Evolutionary conservation across 2,113 vertebrate species (phyloP).

Genomic region (Cololabis saira): DNA sequence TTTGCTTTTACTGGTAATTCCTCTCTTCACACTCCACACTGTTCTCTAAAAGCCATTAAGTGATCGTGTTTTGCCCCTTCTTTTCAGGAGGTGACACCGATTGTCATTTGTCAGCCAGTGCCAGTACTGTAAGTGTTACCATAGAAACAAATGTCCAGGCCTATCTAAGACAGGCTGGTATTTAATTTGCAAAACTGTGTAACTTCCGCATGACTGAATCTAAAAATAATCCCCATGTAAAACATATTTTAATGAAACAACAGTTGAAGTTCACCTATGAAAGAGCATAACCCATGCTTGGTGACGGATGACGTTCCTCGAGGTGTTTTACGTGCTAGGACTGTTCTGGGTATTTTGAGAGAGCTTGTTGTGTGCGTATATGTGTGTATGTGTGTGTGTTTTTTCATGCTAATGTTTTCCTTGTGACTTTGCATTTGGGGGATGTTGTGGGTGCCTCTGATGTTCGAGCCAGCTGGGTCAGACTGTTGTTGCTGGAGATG

Average conservation of each 20-base stretch:
- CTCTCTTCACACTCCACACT: background rate
- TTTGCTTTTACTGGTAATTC: conserved; percentile 1
- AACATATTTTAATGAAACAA: background rate
- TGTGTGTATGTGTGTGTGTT: conserved; percentile 11
- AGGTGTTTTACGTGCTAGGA: background rate
- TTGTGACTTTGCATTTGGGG: conserved; percentile 36
- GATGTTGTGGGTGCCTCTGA: conserved; percentile 40
- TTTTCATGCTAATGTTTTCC: conserved; percentile 47
- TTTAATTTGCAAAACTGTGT: no score
- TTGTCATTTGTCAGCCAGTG: no score
- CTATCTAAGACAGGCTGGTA: no score
- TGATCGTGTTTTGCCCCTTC: background rate
- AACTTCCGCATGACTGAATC: background rate
- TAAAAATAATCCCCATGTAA: background rate
- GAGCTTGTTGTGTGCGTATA: background rate
- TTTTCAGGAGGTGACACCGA: conserved; percentile 7
- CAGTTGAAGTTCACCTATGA: no score
- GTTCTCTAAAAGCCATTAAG: background rate
- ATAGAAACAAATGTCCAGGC: background rate
- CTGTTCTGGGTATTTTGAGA: conserved; percentile 11
- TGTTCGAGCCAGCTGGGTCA: conserved; percentile 65
- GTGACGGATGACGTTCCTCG: no score
- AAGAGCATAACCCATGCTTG: no score
- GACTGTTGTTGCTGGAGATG: conserved; percentile 50
- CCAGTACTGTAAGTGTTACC: conserved; percentile 10